Percentiles rank a stretch among this genome's conserved stretches.
phyloP scores from a whole-genome alignment of 1,140 invertebrate genomes.

The Formica exsecta region DNA sequence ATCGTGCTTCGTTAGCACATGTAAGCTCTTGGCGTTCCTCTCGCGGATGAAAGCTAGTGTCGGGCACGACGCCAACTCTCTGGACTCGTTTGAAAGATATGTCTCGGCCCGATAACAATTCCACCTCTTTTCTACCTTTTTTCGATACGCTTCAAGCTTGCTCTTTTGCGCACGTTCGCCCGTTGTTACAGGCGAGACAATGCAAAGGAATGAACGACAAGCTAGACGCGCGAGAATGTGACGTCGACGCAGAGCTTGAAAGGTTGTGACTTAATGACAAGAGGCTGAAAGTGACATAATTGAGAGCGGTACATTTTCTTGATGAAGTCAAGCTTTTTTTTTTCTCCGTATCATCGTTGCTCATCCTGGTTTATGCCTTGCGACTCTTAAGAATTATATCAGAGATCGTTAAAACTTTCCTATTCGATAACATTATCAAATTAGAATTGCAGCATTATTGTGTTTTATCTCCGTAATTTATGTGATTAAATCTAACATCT shows the following conservation, averaged over 20 bases:
- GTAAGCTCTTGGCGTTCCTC: constrained; percentile 12
- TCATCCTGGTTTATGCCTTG: not conserved
- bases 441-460: not conserved
- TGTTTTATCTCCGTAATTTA: not conserved
- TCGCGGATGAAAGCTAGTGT: constrained; percentile 12
- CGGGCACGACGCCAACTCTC: constrained; percentile 52
- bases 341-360: not conserved
- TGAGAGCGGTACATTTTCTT: constrained; percentile 23
- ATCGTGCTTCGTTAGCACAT: constrained; percentile 68
- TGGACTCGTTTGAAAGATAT: constrained; percentile 21
- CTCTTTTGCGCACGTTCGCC: constrained; percentile 16
- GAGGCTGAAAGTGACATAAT: constrained; percentile 12
- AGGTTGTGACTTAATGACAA: constrained; percentile 34
- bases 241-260: constrained; percentile 19
- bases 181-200: constrained; percentile 52
- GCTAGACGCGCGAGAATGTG: constrained; percentile 14
- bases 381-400: not conserved
- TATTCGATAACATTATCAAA: not conserved
- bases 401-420: not conserved
- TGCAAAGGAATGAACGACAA: constrained; percentile 8
- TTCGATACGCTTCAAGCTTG: constrained; percentile 14
- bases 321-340: not conserved
- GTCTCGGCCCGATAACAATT: constrained; percentile 66
- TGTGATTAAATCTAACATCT: not conserved
- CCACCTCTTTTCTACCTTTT: constrained; percentile 37